A percentile compares a stretch with the other conserved stretches of the same genome.
Evolutionary conservation across 2,888 invertebrate species (phyloP).

Genomic region (Euplagia quadripunctaria): DNA sequence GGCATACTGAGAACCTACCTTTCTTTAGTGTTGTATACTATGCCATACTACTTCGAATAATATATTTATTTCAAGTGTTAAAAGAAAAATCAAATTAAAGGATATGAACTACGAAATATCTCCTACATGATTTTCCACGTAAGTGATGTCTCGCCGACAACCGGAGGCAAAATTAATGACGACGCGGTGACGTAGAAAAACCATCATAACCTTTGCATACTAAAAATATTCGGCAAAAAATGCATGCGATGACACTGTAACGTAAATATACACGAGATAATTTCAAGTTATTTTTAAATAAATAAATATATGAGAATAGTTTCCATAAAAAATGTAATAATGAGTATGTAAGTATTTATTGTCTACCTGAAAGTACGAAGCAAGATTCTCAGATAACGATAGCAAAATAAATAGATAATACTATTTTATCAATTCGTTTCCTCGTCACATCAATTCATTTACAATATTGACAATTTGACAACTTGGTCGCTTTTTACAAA

Average conservation of each 20-base stretch:
- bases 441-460: constrained; percentile 50
- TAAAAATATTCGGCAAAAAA: not conserved
- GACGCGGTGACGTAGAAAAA: not conserved
- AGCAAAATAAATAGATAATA: constrained; percentile 27
- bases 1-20: not conserved
- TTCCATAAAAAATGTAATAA: not conserved
- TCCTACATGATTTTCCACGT: not conserved
- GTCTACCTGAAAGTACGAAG: not conserved
- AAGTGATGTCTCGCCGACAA: too few species aligned
- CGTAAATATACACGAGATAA: not conserved
- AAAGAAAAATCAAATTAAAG: not conserved
- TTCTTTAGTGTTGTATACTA: not conserved
- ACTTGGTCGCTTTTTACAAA: constrained; percentile 42
- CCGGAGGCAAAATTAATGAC: not conserved
- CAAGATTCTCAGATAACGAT: not conserved
- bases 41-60: too few species aligned
- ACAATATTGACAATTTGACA: constrained; percentile 41
- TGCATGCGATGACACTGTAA: not conserved
- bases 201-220: not conserved
- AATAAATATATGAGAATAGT: not conserved
- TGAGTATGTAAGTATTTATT: not conserved
- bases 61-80: not conserved
- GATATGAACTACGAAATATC: not conserved
- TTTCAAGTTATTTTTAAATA: not conserved
- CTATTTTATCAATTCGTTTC: constrained; percentile 33